These are phyloP conservation scores for Pocota personata DNA, from an alignment of 2,888 invertebrate genomes.

Conservation along the genomic window DNA sequence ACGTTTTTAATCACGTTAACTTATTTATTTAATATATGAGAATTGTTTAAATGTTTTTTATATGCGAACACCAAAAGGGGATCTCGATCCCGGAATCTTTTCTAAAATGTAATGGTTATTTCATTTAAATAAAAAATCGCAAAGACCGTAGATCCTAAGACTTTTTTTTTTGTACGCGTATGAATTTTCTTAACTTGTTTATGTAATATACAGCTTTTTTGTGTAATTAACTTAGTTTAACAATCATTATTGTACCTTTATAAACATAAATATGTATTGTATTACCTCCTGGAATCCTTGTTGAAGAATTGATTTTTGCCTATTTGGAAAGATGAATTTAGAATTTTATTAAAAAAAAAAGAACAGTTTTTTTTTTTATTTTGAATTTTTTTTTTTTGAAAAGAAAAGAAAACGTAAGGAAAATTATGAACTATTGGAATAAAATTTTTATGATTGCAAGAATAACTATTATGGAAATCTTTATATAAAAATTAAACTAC, in stretches of 20 bases:
- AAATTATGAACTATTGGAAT: conserved; percentile 44
- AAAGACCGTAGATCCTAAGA: conserved; percentile 5
- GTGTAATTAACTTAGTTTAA: conserved; percentile 59
- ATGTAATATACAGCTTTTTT: conserved; percentile 42
- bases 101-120: conserved; percentile 22
- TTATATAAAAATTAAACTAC: conserved; percentile 63
- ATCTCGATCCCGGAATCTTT: not conserved
- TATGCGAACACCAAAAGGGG: conserved; percentile 55
- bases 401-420: conserved; percentile 15
- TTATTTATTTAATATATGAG: conserved; percentile 51
- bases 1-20: conserved; percentile 35
- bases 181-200: conserved; percentile 22
- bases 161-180: not conserved
- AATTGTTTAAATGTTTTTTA: conserved; percentile 47
- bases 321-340: conserved; percentile 2
- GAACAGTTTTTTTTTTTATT: conserved; percentile 33
- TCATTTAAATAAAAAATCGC: conserved; percentile 7
- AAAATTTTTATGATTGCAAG: conserved; percentile 46
- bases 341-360: conserved; percentile 8
- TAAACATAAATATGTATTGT: conserved; percentile 51
- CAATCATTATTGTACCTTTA: conserved; percentile 60
- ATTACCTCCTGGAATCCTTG: conserved; percentile 61
- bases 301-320: conserved; percentile 39
- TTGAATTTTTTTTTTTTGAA: conserved; percentile 2
- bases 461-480: conserved; percentile 61